Evolutionary conservation across 2,888 invertebrate genomes (phyloP).

Genomic region (Drosophila maculinotata): DNA sequence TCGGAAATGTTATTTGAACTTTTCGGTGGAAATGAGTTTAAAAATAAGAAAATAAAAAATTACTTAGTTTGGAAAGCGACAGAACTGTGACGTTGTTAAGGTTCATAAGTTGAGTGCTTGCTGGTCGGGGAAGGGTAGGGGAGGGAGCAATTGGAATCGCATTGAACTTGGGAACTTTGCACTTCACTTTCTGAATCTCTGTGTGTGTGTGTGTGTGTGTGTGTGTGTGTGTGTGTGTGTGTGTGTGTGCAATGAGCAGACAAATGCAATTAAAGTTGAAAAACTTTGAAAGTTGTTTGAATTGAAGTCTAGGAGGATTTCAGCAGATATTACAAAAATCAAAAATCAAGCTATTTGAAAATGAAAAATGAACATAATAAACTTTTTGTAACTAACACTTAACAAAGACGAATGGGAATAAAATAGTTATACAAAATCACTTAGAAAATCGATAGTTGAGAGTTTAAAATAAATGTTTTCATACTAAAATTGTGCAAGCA

Average conservation of each 20-base stretch:
- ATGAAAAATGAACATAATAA: no score
- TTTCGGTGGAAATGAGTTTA: conserved; percentile 47
- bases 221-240: conserved; percentile 1
- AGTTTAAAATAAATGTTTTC: no score
- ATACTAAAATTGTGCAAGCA: neutral
- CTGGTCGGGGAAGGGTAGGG: neutral
- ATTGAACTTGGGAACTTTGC: conserved; percentile 51
- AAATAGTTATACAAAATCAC: no score
- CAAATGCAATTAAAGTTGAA: conserved; percentile 56
- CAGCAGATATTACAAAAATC: neutral
- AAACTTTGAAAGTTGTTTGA: conserved; percentile 28
- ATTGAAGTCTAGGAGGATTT: neutral
- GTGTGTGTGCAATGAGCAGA: conserved; percentile 24
- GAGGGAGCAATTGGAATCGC: conserved; percentile 15
- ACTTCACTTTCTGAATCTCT: conserved; percentile 11
- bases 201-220: conserved; percentile 14
- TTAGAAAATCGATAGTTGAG: no score
- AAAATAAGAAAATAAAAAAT: conserved; percentile 18
- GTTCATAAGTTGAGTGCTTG: conserved; percentile 1
- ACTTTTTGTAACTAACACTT: no score
- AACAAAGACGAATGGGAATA: no score
- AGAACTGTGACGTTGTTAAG: conserved; percentile 35
- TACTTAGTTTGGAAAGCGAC: conserved; percentile 28
- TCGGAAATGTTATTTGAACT: conserved; percentile 74
- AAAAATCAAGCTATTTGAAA: no score